phyloP scores from a whole-genome alignment of 92 coral and sea anemone genomes.

The Epizoanthus ramosus region DNA sequence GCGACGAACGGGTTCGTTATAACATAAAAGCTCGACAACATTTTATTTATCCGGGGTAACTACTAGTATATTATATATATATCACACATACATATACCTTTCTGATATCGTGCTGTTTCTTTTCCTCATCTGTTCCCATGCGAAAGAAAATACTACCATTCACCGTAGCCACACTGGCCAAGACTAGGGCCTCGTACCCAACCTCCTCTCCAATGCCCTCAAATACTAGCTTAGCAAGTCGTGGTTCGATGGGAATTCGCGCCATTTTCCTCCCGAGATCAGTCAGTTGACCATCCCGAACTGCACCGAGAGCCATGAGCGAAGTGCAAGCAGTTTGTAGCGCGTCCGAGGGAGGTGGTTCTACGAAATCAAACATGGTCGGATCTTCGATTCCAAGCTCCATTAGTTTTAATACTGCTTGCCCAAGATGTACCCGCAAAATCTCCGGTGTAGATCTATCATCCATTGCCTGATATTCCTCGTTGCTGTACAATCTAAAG shows the following conservation, averaged over 20 bases:
- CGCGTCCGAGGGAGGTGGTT: slow-evolving; percentile 84
- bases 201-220: slow-evolving; percentile 79
- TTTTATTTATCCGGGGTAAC: no score
- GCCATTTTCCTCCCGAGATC: slow-evolving; percentile 84
- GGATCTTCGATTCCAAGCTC: slow-evolving; percentile 87
- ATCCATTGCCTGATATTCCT: slow-evolving; percentile 77
- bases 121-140: slow-evolving; percentile 89
- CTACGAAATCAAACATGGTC: slow-evolving; percentile 81
- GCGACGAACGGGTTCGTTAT: no score
- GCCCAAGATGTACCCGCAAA: slow-evolving; percentile 86
- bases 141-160: slow-evolving; percentile 89
- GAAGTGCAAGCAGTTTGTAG: slow-evolving; percentile 60
- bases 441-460: slow-evolving; percentile 83
- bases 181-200: slow-evolving; percentile 76
- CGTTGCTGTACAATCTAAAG: slow-evolving; percentile 83
- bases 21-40: no score
- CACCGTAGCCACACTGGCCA: slow-evolving; percentile 79
- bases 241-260: slow-evolving; percentile 83
- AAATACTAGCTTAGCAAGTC: slow-evolving; percentile 80
- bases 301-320: slow-evolving; percentile 81
- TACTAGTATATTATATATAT: no score
- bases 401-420: slow-evolving; percentile 85
- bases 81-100: slow-evolving; percentile 41
- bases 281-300: slow-evolving; percentile 67
- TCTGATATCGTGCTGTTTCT: slow-evolving; percentile 72